Percentiles rank a stretch among this genome's conserved stretches.
Evolutionary conservation across 64 coral and sea anemone genomes (phyloP).

Genomic region (Stichodactyla helianthus): DNA sequence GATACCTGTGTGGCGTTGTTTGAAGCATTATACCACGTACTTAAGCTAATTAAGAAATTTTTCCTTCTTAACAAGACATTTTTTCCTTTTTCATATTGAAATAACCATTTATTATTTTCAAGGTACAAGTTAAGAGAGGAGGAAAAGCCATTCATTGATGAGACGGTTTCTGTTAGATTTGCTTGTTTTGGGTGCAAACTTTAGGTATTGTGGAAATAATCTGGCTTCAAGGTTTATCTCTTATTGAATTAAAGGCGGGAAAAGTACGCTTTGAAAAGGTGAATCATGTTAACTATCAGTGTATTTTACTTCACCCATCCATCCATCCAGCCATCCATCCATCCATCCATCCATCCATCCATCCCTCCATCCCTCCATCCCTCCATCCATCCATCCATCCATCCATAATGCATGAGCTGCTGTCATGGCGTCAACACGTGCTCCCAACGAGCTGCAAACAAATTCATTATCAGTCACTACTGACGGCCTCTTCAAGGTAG

Average conservation of each 20-base stretch:
- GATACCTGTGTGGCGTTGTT: too few relatives aligned
- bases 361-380: neutral
- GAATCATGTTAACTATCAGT: neutral
- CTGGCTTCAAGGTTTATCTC: neutral
- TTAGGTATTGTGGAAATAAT: neutral
- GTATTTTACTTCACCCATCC: neutral
- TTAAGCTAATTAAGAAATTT: too few relatives aligned
- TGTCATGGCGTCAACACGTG: too few relatives aligned
- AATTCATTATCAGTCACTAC: too few relatives aligned
- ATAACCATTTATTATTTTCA: too few relatives aligned
- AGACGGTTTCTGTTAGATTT: neutral
- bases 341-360: too few relatives aligned
- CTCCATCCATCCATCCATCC: neutral
- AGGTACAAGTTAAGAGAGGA: neutral
- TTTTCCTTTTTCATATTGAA: too few relatives aligned
- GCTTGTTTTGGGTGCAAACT: neutral
- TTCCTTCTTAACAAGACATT: too few relatives aligned
- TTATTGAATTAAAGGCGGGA: neutral
- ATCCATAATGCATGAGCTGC: too few relatives aligned
- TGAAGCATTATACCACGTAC: too few relatives aligned
- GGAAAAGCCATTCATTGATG: neutral
- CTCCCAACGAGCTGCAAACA: too few relatives aligned
- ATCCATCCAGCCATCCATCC: neutral
- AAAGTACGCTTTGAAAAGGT: neutral
- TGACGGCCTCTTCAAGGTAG: too few relatives aligned